These are phyloP conservation scores for Cantharis flavilabris DNA, from an alignment of 2,888 invertebrate genomes.

Conservation along the genomic window DNA sequence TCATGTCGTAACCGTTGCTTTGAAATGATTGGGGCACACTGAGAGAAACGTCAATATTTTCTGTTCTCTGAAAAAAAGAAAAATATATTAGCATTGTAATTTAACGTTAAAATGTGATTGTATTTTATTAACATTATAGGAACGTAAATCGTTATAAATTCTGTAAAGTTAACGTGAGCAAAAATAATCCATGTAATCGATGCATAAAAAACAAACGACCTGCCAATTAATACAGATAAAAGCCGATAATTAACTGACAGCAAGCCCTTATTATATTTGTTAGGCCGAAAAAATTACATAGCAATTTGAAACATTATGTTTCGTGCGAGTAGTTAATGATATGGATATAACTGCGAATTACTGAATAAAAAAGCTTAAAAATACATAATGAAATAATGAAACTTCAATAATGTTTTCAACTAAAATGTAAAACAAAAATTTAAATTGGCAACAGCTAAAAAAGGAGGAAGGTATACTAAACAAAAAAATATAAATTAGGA, in stretches of 20 bases:
- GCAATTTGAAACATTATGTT: conserved; percentile 18
- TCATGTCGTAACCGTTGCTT: conserved; percentile 75
- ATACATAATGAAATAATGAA: conserved; percentile 16
- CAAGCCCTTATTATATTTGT: conserved; percentile 14
- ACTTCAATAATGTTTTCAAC: conserved; percentile 12
- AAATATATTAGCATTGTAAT: conserved; percentile 25
- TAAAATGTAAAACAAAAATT: conserved; percentile 6
- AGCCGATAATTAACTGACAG: conserved; percentile 16
- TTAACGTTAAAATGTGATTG: background rate
- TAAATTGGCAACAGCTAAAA: conserved; percentile 3
- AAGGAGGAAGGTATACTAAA: background rate
- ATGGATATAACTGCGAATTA: conserved; percentile 22
- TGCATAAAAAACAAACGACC: conserved; percentile 1
- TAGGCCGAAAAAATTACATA: conserved; percentile 18
- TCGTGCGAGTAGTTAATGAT: conserved; percentile 24
- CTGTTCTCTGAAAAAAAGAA: conserved; percentile 71
- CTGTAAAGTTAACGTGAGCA: background rate
- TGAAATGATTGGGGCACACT: conserved; percentile 68
- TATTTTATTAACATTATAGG: background rate
- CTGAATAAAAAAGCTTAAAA: conserved; percentile 9
- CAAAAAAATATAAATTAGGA: conserved; percentile 7
- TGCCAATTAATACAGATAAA: conserved; percentile 18
- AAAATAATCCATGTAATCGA: background rate
- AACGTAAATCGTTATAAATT: background rate
- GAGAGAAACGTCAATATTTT: conserved; percentile 74